Evolutionary conservation across 2,797 vertebrate genomes (phyloP).

Genomic region (Pipistrellus pipistrellus): DNA sequence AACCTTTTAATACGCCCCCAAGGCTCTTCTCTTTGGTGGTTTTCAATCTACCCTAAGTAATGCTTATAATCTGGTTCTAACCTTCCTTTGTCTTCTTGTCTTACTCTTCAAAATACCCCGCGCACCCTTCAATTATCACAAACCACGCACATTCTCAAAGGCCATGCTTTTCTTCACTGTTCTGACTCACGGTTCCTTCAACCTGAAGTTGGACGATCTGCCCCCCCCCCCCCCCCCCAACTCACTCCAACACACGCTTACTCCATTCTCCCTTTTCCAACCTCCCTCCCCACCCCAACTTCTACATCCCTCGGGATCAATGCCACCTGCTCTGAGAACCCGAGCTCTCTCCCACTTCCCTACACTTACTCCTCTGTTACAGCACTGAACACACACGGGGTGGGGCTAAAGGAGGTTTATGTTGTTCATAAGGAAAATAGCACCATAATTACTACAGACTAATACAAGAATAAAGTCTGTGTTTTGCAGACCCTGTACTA

Average conservation of each 20-base stretch:
- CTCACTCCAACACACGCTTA: not conserved
- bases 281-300: not conserved
- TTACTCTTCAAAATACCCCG: slow-evolving; percentile 37
- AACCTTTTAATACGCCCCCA: not conserved
- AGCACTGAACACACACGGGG: not conserved
- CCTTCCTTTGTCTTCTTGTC: slow-evolving; percentile 16
- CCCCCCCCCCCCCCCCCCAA: no score
- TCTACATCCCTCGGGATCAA: not conserved
- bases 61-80: not conserved
- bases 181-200: not conserved
- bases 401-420: not conserved
- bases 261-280: not conserved
- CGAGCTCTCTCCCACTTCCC: not conserved
- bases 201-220: not conserved
- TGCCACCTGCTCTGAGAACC: not conserved
- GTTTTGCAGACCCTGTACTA: not conserved
- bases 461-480: not conserved
- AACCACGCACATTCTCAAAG: slow-evolving; percentile 16
- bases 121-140: not conserved
- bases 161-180: not conserved
- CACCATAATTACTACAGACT: not conserved
- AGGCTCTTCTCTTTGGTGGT: not conserved
- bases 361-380: not conserved
- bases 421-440: not conserved
- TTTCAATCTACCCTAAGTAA: slow-evolving; percentile 13